phyloP scores from a whole-genome alignment of 2,113 vertebrate genomes.

The Colossoma macropomum region DNA sequence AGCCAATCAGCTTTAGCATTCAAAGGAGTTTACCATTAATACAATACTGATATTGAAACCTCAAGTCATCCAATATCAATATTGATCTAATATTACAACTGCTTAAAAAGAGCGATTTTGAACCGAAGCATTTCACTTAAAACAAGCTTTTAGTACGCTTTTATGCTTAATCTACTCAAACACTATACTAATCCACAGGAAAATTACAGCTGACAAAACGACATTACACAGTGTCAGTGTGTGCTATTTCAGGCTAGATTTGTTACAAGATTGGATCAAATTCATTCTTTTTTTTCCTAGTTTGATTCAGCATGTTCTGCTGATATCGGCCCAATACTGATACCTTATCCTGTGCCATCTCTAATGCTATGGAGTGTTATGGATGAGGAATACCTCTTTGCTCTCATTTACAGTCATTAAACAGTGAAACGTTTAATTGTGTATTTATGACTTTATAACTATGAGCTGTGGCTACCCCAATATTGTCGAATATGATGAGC shows the following conservation, averaged over 20 bases:
- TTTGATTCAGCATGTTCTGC: no score
- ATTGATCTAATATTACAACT: no score
- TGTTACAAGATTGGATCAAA: no score
- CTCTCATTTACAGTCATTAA: not conserved
- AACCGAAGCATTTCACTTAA: no score
- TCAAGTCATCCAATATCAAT: no score
- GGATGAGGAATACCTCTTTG: not conserved
- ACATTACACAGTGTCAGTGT: no score
- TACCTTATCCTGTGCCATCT: not conserved
- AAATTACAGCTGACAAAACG: no score
- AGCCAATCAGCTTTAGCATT: not conserved
- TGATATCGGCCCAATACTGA: not conserved
- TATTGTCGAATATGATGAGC: slow-evolving; percentile 41
- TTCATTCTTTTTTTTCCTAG: no score
- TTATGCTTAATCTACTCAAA: no score
- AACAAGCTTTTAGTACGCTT: no score
- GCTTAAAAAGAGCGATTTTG: not conserved
- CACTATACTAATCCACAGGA: no score
- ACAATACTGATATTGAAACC: not conserved
- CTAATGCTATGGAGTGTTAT: not conserved
- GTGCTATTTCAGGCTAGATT: no score
- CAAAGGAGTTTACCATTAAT: not conserved
- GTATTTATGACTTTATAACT: not conserved
- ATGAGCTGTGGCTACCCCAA: slow-evolving; percentile 16
- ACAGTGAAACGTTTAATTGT: not conserved